Conservation (phyloP, 1,140 invertebrate species). For the silkworm (Bombyx mori) region ASM3026992v2 NC_085130.1:933001-933500, state of each 20-base stretch:
- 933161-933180: constrained; percentile 62
- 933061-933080: constrained; percentile 65
- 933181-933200: constrained; percentile 53
- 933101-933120: constrained; percentile 66
- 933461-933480: constrained; percentile 49
- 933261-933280: constrained; percentile 15
- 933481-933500: constrained; percentile 61
- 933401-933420: constrained; percentile 51
- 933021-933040: constrained; percentile 65
- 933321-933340: constrained; percentile 21
- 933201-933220: constrained; percentile 66
- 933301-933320: constrained; percentile 18
- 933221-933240: constrained; percentile 48
- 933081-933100: constrained; percentile 66
- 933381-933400: constrained; percentile 39
- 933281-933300: constrained; percentile 9
- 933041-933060: constrained; percentile 64
- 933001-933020: constrained; percentile 52
- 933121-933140: constrained; percentile 70
- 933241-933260: constrained; percentile 25
- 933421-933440: constrained; percentile 51
- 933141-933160: constrained; percentile 69
- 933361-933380: constrained; percentile 34
- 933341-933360: constrained; percentile 15
- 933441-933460: constrained; percentile 55